phyloP scores from a whole-genome alignment of 2,113 vertebrate species.

The Ictalurus punctatus region DNA sequence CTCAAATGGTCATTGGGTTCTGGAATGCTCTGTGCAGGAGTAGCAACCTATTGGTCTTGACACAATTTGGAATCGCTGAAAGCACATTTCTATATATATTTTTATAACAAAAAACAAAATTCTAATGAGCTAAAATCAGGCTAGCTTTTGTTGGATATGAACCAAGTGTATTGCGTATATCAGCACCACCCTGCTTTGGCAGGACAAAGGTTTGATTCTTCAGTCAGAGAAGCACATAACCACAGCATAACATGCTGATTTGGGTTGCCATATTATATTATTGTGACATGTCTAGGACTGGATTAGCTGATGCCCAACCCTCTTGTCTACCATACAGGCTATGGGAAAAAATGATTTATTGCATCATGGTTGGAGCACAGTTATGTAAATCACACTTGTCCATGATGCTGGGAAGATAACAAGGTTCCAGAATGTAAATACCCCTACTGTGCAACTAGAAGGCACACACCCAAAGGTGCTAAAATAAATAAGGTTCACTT shows the following conservation, averaged over 20 bases:
- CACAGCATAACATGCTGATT: constrained; percentile 11
- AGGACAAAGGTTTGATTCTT: not conserved
- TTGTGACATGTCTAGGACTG: not conserved
- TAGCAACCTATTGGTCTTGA: not conserved
- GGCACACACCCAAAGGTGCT: not conserved
- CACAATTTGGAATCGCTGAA: not conserved
- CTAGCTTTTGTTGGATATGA: not conserved
- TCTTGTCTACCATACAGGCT: not conserved
- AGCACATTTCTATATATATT: not conserved
- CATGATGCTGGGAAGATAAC: not conserved
- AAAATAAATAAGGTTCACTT: not conserved
- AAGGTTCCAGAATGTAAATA: constrained; percentile 2
- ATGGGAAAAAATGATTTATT: not conserved
- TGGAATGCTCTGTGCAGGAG: not conserved
- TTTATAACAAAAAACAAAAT: not conserved
- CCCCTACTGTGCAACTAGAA: not conserved
- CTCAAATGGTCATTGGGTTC: not conserved
- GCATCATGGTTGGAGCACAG: not conserved
- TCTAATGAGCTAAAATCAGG: not conserved
- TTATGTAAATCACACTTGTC: not conserved
- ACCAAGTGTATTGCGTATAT: not conserved
- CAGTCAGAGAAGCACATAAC: not conserved
- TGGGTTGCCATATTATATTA: not conserved
- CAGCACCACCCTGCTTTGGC: not conserved
- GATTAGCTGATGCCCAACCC: constrained; percentile 1